Evolutionary conservation across 2,888 invertebrate genomes (phyloP).

Genomic region (Seira sanloemensis): DNA sequence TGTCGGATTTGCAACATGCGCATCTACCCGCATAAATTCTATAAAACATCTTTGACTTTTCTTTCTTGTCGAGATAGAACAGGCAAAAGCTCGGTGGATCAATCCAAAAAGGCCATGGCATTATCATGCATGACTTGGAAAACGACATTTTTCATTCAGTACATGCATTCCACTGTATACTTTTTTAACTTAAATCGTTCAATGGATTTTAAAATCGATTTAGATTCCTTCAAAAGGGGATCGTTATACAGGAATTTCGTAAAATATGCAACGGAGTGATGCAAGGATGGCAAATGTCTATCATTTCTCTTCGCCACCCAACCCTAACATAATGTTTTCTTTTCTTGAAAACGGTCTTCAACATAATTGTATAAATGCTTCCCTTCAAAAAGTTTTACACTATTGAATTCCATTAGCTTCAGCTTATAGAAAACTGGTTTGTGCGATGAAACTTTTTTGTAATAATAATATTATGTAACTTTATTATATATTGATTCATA

Average conservation of each 20-base stretch:
- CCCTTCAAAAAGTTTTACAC: too few species aligned
- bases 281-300: background rate
- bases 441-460: background rate
- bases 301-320: background rate
- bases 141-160: slow-evolving; percentile 46
- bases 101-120: background rate
- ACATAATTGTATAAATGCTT: too few species aligned
- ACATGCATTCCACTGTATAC: too few species aligned
- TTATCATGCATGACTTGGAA: slow-evolving; percentile 43
- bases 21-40: too few species aligned
- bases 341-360: background rate
- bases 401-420: too few species aligned
- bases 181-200: background rate
- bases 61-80: too few species aligned
- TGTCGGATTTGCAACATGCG: too few species aligned
- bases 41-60: too few species aligned
- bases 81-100: slow-evolving; percentile 5
- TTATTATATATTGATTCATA: background rate
- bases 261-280: background rate
- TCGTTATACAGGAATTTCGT: background rate
- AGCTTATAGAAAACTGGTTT: too few species aligned
- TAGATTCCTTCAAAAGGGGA: background rate
- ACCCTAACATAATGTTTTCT: too few species aligned
- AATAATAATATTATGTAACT: background rate
- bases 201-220: background rate